Percentiles rank a stretch among this genome's conserved stretches.
Evolutionary conservation across 2,888 invertebrate species (phyloP).

Genomic region (Heliconius hortense): DNA sequence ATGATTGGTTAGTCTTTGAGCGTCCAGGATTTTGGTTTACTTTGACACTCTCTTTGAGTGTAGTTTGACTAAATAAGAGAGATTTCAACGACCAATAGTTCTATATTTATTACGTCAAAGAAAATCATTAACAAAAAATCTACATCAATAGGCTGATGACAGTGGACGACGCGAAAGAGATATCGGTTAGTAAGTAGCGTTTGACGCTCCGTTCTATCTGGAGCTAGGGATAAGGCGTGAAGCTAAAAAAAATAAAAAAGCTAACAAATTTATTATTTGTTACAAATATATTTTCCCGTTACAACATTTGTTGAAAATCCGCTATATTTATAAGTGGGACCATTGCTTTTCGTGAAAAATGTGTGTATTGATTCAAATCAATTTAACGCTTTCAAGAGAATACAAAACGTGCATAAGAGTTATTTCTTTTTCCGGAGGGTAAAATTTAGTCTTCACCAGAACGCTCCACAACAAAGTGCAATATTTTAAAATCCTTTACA

Average conservation of each 20-base stretch:
- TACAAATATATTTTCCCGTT: too few relatives aligned
- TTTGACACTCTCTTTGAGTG: constrained; percentile 1
- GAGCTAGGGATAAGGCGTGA: neutral
- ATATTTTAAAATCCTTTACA: constrained; percentile 21
- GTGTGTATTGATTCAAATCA: neutral
- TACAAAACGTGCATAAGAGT: constrained; percentile 20
- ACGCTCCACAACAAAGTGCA: constrained; percentile 1
- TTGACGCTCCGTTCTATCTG: neutral
- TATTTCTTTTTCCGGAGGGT: constrained; percentile 16
- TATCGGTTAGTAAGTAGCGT: neutral
- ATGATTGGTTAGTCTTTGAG: constrained; percentile 3
- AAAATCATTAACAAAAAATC: neutral
- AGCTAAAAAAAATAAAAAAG: too few relatives aligned
- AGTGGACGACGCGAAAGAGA: neutral
- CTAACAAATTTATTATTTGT: too few relatives aligned
- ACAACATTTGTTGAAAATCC: too few relatives aligned
- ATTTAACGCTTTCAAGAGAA: constrained; percentile 12
- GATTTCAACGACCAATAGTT: neutral
- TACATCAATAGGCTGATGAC: neutral
- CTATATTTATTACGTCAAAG: neutral
- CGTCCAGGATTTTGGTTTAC: constrained; percentile 8
- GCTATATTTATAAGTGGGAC: too few relatives aligned
- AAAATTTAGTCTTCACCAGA: constrained; percentile 17
- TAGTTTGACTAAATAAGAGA: neutral
- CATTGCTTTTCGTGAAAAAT: neutral